Evolutionary conservation across 2,797 vertebrate genomes (phyloP).

Genomic region (Pseudopleuronectes americanus): DNA sequence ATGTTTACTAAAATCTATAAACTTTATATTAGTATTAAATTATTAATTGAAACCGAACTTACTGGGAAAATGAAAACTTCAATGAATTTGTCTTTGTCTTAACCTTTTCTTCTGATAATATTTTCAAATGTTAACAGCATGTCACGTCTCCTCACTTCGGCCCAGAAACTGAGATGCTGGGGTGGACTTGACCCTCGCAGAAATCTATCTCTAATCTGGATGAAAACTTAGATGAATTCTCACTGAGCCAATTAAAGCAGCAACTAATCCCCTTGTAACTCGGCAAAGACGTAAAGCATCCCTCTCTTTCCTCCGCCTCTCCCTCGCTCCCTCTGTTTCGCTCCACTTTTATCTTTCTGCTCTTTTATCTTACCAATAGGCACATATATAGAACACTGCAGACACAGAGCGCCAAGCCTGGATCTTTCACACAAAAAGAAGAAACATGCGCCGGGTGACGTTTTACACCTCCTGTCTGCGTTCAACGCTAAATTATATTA

Average conservation of each 20-base stretch:
- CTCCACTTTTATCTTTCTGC: constrained; percentile 70
- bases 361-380: constrained; percentile 79
- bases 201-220: constrained; percentile 74
- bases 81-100: too few relatives aligned
- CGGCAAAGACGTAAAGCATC: constrained; percentile 63
- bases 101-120: too few relatives aligned
- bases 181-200: constrained; percentile 64
- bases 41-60: too few relatives aligned
- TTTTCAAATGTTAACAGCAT: constrained; percentile 46
- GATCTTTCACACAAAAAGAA: constrained; percentile 50
- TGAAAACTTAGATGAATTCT: constrained; percentile 77
- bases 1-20: constrained; percentile 9
- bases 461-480: constrained; percentile 59
- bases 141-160: constrained; percentile 33
- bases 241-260: constrained; percentile 76
- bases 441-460: constrained; percentile 56
- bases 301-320: constrained; percentile 44
- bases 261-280: constrained; percentile 78
- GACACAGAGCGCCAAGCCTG: constrained; percentile 54
- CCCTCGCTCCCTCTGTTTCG: constrained; percentile 59
- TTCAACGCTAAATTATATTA: constrained; percentile 63
- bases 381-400: constrained; percentile 63
- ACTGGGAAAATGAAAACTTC: too few relatives aligned
- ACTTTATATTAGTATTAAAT: too few relatives aligned
- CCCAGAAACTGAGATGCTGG: constrained; percentile 30